phyloP scores from a whole-genome alignment of 2,797 vertebrate species.

The Mus caroli region DNA sequence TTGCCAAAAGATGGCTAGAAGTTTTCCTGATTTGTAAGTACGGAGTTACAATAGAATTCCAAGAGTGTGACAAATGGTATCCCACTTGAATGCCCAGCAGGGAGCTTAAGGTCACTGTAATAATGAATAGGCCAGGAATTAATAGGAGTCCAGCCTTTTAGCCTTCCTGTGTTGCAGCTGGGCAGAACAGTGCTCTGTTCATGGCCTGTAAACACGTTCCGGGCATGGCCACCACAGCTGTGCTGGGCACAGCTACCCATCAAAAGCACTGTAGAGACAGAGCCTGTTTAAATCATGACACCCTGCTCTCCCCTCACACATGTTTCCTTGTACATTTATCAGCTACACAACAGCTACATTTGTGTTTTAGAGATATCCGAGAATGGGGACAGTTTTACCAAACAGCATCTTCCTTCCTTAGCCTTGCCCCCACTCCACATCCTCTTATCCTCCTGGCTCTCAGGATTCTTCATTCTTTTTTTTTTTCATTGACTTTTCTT shows the following conservation, averaged over 20 bases:
- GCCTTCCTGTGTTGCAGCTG: slow-evolving; percentile 89
- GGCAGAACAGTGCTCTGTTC: slow-evolving; percentile 89
- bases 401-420: slow-evolving; percentile 15
- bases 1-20: slow-evolving; percentile 81
- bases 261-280: slow-evolving; percentile 50
- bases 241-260: slow-evolving; percentile 67
- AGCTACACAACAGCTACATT: slow-evolving; percentile 63
- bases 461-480: neutral
- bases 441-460: neutral
- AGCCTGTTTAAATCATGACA: slow-evolving; percentile 53
- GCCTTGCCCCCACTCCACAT: slow-evolving; percentile 13
- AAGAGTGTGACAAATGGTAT: slow-evolving; percentile 83
- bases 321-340: slow-evolving; percentile 65
- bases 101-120: slow-evolving; percentile 87
- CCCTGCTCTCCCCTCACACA: slow-evolving; percentile 28
- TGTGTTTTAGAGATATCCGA: slow-evolving; percentile 18
- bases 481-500: neutral
- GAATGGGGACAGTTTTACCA: neutral
- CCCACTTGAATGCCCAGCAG: slow-evolving; percentile 81
- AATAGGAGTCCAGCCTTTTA: slow-evolving; percentile 77
- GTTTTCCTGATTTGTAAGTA: slow-evolving; percentile 83
- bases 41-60: slow-evolving; percentile 87
- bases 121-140: slow-evolving; percentile 86
- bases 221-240: slow-evolving; percentile 88
- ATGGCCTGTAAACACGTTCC: slow-evolving; percentile 84